Percentiles rank a stretch among this genome's conserved stretches.
Evolutionary conservation across 1,140 invertebrate genomes (phyloP).

Genomic region (Aphis gossypii): DNA sequence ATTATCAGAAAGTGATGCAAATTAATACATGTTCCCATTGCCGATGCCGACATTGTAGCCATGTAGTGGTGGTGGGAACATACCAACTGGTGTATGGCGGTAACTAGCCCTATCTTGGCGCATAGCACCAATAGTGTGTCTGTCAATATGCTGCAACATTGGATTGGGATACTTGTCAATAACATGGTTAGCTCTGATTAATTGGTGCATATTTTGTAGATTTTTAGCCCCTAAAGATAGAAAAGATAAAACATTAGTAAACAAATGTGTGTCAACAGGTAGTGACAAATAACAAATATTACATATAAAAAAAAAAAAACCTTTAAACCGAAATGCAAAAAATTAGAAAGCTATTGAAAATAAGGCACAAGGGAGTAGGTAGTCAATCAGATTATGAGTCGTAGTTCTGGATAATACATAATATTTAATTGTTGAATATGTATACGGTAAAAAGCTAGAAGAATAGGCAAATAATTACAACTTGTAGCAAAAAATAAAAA

Average conservation of each 20-base stretch:
- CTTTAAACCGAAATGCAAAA: conserved; percentile 49
- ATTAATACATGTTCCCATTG: conserved; percentile 57
- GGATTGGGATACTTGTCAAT: conserved; percentile 47
- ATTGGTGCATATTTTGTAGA: conserved; percentile 39
- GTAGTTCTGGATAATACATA: not conserved
- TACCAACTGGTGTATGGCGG: conserved; percentile 57
- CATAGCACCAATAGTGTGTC: conserved; percentile 55
- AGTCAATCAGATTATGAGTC: not conserved
- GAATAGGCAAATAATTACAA: not conserved
- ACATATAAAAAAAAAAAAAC: conserved; percentile 54
- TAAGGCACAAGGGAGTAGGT: not conserved
- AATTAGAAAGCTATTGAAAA: not conserved
- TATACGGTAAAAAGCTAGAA: not conserved
- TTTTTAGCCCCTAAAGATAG: conserved; percentile 34
- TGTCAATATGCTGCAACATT: conserved; percentile 40
- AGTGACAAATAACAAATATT: not conserved
- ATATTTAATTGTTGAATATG: not conserved
- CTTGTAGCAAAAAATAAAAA: not conserved
- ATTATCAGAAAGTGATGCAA: not conserved
- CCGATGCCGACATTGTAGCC: conserved; percentile 60
- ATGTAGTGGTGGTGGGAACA: conserved; percentile 30
- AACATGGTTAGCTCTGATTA: conserved; percentile 44
- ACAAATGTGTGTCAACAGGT: not conserved
- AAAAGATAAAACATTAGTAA: not conserved
- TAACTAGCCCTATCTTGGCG: conserved; percentile 59